Evolutionary conservation across 1,140 invertebrate genomes (phyloP).

Genomic region (Goniozus legneri): DNA sequence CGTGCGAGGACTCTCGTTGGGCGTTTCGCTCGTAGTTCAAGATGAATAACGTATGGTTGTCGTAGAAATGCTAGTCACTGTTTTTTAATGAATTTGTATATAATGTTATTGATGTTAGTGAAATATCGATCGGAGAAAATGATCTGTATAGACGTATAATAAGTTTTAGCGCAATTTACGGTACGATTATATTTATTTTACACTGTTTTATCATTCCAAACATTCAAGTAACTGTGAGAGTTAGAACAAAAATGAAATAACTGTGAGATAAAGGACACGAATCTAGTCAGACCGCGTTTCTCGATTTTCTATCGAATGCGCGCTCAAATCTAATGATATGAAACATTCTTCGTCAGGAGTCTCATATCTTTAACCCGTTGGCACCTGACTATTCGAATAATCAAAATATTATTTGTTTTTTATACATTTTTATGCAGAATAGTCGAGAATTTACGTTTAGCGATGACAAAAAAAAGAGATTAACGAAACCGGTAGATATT

Average conservation of each 20-base stretch:
- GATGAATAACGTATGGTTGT: neutral
- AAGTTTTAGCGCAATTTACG: neutral
- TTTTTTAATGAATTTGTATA: constrained; percentile 29
- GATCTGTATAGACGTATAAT: neutral
- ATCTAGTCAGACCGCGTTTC: neutral
- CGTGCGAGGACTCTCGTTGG: no score
- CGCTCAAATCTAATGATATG: no score
- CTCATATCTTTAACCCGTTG: no score
- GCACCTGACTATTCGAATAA: constrained; percentile 9
- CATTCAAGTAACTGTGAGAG: no score
- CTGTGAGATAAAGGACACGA: neutral
- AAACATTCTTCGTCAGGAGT: no score
- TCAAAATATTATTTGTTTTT: constrained; percentile 27
- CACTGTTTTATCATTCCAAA: neutral
- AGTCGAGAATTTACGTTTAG: no score
- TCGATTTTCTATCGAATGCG: no score
- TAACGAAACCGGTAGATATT: no score
- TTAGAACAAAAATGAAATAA: no score
- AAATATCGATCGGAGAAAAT: constrained; percentile 10
- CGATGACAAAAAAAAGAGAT: no score
- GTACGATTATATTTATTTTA: neutral
- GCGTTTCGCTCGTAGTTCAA: no score
- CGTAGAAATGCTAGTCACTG: constrained; percentile 19
- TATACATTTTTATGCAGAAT: constrained; percentile 25
- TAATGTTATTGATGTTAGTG: constrained; percentile 24